These are phyloP conservation scores for Chrysomallon squamiferum DNA, from an alignment of 1,140 invertebrate species.

Conservation along the genomic window DNA sequence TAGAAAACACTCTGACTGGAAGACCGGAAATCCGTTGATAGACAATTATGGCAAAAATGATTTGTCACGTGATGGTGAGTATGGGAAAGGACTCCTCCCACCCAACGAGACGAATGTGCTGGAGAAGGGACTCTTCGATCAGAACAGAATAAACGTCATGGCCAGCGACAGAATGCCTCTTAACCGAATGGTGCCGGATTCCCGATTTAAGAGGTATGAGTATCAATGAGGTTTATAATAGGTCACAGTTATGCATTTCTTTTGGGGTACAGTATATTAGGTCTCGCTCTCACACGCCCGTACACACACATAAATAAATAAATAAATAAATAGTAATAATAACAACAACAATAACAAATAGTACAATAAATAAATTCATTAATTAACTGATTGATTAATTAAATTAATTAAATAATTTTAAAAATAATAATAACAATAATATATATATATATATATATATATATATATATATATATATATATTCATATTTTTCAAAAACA, in stretches of 20 bases:
- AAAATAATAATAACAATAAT: too few species aligned
- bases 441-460: too few species aligned
- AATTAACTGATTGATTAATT: neutral
- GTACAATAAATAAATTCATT: neutral
- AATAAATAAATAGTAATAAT: neutral
- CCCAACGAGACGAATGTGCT: neutral
- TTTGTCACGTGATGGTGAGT: conserved; percentile 5
- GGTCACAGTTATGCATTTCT: neutral
- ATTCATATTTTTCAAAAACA: too few species aligned
- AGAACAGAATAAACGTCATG: conserved; percentile 7
- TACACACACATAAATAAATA: neutral
- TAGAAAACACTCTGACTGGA: conserved; percentile 6
- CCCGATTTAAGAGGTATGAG: conserved; percentile 13
- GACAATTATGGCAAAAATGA: conserved; percentile 28
- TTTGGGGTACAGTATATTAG: neutral
- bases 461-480: too few species aligned
- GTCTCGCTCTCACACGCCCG: neutral
- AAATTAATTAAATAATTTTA: too few species aligned
- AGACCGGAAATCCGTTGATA: conserved; percentile 21
- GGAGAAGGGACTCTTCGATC: neutral
- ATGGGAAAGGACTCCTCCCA: conserved; percentile 13
- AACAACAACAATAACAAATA: neutral
- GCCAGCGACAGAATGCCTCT: conserved; percentile 16
- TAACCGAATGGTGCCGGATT: conserved; percentile 17
- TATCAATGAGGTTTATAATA: neutral